These are phyloP conservation scores for Apamea monoglypha DNA, from an alignment of 2,888 invertebrate genomes.

Conservation along the genomic window DNA sequence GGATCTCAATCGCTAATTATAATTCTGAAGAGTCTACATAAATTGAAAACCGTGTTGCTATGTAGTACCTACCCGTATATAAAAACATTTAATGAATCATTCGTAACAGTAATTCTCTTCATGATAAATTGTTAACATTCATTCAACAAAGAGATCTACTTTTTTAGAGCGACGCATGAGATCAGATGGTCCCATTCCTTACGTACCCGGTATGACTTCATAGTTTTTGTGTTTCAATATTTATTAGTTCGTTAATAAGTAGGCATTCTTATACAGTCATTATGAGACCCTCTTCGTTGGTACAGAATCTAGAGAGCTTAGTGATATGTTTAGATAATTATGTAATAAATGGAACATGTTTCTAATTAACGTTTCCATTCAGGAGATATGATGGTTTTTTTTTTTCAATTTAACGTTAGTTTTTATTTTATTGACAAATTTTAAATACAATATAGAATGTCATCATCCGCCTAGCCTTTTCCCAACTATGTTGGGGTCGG, in stretches of 20 bases:
- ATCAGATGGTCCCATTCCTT: constrained; percentile 58
- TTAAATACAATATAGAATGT: no score
- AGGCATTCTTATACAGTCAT: constrained; percentile 36
- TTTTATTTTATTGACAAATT: no score
- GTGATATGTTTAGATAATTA: neutral
- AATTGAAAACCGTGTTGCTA: constrained; percentile 40
- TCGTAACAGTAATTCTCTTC: constrained; percentile 46
- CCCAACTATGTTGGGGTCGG: no score
- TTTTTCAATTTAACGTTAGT: no score
- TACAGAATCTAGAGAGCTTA: neutral
- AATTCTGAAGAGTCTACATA: constrained; percentile 8
- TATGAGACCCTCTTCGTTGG: constrained; percentile 11
- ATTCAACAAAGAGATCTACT: constrained; percentile 53
- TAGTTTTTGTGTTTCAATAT: constrained; percentile 56
- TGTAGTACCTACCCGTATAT: constrained; percentile 11
- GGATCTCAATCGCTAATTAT: constrained; percentile 12
- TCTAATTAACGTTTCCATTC: neutral
- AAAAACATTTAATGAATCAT: constrained; percentile 44
- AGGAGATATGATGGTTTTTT: neutral
- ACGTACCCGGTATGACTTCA: constrained; percentile 37
- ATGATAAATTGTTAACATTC: constrained; percentile 59
- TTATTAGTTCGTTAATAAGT: constrained; percentile 49
- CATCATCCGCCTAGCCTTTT: no score
- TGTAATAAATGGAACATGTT: neutral
- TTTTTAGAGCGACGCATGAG: constrained; percentile 42